Percentiles rank a stretch among this genome's conserved stretches.
phyloP scores from a whole-genome alignment of 2,888 invertebrate species.

The Linnaemya tessellans region DNA sequence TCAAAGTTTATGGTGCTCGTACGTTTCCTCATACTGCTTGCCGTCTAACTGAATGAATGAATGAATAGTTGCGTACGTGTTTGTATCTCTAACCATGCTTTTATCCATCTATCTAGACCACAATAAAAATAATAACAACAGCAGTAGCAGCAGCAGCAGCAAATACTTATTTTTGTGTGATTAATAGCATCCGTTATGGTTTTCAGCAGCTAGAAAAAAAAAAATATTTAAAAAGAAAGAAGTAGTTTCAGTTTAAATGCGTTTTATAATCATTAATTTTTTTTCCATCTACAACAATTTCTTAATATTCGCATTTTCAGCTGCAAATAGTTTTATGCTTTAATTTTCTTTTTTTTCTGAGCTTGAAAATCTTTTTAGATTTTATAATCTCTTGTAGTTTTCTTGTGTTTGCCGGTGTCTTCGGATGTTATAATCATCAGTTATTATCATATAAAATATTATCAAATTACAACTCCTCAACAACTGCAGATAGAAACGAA shows the following conservation, averaged over 20 bases:
- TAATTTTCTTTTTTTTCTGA: constrained; percentile 38
- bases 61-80: not conserved
- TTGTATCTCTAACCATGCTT: constrained; percentile 22
- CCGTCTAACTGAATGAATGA: constrained; percentile 14
- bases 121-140: constrained; percentile 42
- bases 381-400: constrained; percentile 39
- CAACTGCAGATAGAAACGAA: not conserved
- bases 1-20: constrained; percentile 29
- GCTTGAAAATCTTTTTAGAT: not conserved
- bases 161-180: constrained; percentile 48
- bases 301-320: constrained; percentile 43
- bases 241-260: constrained; percentile 57
- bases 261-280: constrained; percentile 23
- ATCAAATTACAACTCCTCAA: constrained; percentile 50
- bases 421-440: constrained; percentile 11
- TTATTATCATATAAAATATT: constrained; percentile 41
- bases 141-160: constrained; percentile 17
- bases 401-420: not conserved
- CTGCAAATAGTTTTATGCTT: constrained; percentile 10
- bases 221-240: constrained; percentile 28
- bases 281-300: constrained; percentile 20
- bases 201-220: constrained; percentile 42
- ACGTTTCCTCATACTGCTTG: constrained; percentile 22
- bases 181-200: constrained; percentile 72
- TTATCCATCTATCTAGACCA: constrained; percentile 49